Base-by-base conservation (phyloP, 1,140 invertebrate species). In the Zaprionus lachaisei region DNA sequence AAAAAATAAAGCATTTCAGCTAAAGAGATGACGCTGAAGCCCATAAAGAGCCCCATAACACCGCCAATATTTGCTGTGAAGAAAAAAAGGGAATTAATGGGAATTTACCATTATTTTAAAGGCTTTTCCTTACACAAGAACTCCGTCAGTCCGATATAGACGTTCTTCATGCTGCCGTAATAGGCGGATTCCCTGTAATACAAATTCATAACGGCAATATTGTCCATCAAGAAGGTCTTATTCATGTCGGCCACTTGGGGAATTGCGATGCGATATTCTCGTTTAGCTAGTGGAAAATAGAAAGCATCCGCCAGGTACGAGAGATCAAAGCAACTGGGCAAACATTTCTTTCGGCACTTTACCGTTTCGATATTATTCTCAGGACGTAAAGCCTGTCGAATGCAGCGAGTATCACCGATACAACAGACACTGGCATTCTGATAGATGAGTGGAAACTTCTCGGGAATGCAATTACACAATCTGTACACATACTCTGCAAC, bases 11-110 rank as follows among this genome's bases (percentile, higher is more conserved):
- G 24, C 12, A 96, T 93, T 94, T 97, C 96, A 4, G 96, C 94
- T 4, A 95, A 92, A 62, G 96, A 97, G 73, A 97, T 94, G 77
- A 96, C 95, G 89, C 96, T 97, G 87, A 97, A 97, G 1, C 96
- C 96, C 93, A 97, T 94, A 86, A 96, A 97, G 0, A 97, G 93
- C 9, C 96, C 96, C n/a, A 97, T 94, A 22, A 97, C 93, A 11
- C 96, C 96, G 38, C 96, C 96, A 5, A 95, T 95, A 83, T 96
- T 96, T 1, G 96, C 96, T 97, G 89, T 51, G 72, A 34, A 17
- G 0, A 93, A 94, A 69, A 28, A 17, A 5, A 31, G 14, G 5
- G 11, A 34, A 58, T 14, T 5, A 12, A 26, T n/a, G 0, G 11
- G 0, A 31, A 56, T 44, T 4, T n/a, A 20, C 15, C 22, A 1